phyloP scores from a whole-genome alignment of 2,113 vertebrate genomes.

The Eulemur rufifrons region DNA sequence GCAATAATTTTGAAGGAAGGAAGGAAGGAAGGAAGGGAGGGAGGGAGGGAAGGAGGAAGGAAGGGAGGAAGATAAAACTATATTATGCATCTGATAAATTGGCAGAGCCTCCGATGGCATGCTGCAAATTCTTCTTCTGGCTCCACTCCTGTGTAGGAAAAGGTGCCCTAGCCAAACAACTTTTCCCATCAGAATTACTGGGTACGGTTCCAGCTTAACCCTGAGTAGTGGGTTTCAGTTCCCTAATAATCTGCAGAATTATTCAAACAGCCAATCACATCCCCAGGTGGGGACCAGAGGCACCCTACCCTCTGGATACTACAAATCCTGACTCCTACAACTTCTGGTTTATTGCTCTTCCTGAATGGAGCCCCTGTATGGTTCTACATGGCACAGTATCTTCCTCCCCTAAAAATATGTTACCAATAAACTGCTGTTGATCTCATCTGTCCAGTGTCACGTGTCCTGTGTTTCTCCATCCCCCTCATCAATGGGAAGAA shows the following conservation, averaged over 20 bases:
- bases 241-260: background rate
- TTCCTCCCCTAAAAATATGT: background rate
- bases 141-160: background rate
- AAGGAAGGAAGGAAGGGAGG: too few species aligned
- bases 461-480: background rate
- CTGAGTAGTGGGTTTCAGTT: background rate
- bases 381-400: background rate
- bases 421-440: background rate
- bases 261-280: background rate
- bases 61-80: background rate
- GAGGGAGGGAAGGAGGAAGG: background rate
- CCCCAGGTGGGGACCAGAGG: background rate
- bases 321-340: background rate
- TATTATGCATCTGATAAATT: background rate
- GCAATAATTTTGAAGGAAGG: too few species aligned
- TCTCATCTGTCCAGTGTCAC: background rate
- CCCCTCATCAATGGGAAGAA: background rate
- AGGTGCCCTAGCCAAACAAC: background rate
- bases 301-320: background rate
- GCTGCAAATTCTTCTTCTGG: background rate
- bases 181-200: background rate
- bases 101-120: background rate
- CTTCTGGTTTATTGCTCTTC: background rate
- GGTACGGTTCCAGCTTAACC: background rate
- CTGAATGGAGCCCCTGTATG: background rate